These are phyloP conservation scores for Lepus townsendii DNA, from an alignment of 2,797 vertebrate genomes.

Conservation along the genomic window DNA sequence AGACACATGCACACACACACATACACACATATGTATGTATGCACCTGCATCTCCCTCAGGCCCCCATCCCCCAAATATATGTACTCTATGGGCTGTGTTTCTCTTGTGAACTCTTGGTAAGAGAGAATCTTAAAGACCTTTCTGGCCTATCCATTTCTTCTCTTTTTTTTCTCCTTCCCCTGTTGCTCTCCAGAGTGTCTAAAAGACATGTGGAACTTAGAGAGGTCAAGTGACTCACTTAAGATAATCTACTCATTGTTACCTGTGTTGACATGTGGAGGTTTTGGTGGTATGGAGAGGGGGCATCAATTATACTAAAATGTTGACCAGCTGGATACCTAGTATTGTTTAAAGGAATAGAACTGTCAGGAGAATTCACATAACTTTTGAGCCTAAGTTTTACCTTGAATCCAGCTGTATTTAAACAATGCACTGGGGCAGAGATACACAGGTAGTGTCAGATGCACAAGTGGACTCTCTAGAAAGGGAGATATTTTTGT, in stretches of 20 bases:
- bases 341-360: neutral
- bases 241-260: neutral
- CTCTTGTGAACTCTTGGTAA: conserved; percentile 24
- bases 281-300: neutral
- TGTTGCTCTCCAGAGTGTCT: neutral
- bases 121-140: neutral
- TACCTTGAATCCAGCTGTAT: neutral
- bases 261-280: neutral
- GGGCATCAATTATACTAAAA: neutral
- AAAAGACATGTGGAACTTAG: neutral
- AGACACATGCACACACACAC: too few species aligned
- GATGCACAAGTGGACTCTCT: neutral
- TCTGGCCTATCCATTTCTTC: neutral
- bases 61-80: neutral
- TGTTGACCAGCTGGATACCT: neutral
- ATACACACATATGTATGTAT: neutral
- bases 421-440: neutral
- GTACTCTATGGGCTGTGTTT: neutral
- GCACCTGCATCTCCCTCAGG: too few species aligned
- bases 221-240: neutral
- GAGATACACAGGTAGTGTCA: neutral
- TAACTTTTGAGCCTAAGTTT: conserved; percentile 21
- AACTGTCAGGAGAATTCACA: neutral
- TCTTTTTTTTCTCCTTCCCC: neutral
- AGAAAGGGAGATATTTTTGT: neutral